Evolutionary conservation across 2,797 vertebrate genomes (phyloP).

Genomic region (Epinephelus awoara): DNA sequence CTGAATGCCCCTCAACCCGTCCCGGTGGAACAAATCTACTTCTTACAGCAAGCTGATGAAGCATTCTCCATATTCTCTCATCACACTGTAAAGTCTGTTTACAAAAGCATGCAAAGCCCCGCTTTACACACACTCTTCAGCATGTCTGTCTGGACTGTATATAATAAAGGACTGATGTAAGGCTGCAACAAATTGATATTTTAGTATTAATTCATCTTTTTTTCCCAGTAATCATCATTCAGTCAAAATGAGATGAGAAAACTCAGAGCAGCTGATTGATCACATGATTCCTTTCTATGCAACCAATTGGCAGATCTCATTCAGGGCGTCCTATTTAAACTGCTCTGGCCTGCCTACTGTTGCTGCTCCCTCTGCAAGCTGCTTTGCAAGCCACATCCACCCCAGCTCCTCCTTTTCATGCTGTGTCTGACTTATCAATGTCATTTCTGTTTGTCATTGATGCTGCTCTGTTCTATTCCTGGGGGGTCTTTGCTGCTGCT

Average conservation of each 20-base stretch:
- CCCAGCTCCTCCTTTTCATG: too few relatives aligned
- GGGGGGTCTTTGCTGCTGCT: too few relatives aligned
- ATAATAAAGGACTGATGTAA: background rate
- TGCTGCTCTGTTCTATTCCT: too few relatives aligned
- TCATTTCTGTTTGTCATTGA: too few relatives aligned
- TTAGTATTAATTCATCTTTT: background rate
- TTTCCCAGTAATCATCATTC: background rate
- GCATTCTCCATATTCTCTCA: background rate
- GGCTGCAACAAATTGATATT: background rate
- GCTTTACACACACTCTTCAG: background rate
- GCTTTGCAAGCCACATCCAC: too few relatives aligned
- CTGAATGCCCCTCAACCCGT: conserved; percentile 15
- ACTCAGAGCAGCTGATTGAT: background rate
- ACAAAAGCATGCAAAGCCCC: background rate
- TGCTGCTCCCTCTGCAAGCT: too few relatives aligned
- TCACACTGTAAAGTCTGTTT: background rate
- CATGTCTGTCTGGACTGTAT: background rate
- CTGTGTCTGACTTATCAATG: too few relatives aligned
- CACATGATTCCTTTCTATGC: too few relatives aligned
- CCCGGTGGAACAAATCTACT: conserved; percentile 16
- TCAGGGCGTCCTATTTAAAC: too few relatives aligned
- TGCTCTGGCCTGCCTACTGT: too few relatives aligned
- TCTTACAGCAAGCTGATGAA: background rate
- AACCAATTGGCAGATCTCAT: too few relatives aligned
- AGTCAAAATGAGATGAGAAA: background rate